A percentile compares a stretch with the other conserved stretches of the same genome.
phyloP scores from a whole-genome alignment of 2,113 vertebrate genomes.

The Vimba vimba region DNA sequence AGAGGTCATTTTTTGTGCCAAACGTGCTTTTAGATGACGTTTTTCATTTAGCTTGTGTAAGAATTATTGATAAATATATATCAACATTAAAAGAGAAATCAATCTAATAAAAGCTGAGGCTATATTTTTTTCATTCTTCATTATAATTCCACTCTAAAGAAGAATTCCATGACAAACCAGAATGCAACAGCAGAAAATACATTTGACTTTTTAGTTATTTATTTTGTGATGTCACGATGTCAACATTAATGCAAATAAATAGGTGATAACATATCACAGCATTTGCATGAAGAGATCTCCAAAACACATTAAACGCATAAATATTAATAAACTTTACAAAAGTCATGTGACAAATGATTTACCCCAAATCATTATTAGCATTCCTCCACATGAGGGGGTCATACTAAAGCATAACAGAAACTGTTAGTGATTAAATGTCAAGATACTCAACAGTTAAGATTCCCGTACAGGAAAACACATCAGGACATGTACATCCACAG shows the following conservation, averaged over 20 bases:
- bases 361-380: neutral
- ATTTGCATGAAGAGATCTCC: conserved; percentile 1
- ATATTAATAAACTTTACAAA: neutral
- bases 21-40: no score
- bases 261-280: neutral
- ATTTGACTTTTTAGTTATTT: neutral
- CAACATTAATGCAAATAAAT: conserved; percentile 7
- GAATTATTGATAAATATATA: no score
- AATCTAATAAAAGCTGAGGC: no score
- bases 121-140: neutral
- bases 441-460: neutral
- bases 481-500: neutral
- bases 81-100: no score
- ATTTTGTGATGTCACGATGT: neutral
- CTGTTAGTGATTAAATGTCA: neutral
- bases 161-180: neutral
- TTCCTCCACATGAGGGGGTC: neutral
- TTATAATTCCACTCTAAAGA: neutral
- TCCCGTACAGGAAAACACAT: neutral
- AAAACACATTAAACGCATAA: neutral
- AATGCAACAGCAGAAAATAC: neutral
- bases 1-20: no score
- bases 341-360: neutral
- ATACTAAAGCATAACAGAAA: neutral
- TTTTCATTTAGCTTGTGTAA: no score